Conservation (phyloP, 2,113 vertebrate genomes). For the Plectropomus leopardus region DNA sequence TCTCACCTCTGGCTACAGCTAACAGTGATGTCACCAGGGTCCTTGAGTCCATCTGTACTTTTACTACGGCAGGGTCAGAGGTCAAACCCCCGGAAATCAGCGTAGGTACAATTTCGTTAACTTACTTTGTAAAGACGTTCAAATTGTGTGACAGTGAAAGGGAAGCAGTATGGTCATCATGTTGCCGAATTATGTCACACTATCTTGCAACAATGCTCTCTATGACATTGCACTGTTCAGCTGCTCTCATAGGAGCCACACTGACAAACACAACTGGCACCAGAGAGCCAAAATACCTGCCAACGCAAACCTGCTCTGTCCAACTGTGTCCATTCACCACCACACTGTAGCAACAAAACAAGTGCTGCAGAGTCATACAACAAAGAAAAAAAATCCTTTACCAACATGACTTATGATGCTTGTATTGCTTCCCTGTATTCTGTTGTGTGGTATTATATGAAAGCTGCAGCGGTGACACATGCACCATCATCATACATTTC, state of each 20-base stretch:
- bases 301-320: background rate
- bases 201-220: constrained; percentile 12
- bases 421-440: constrained; percentile 22
- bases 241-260: background rate
- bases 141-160: background rate
- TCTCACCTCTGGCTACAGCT: no score
- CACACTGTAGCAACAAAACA: constrained; percentile 15
- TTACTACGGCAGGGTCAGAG: background rate
- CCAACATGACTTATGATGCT: constrained; percentile 17
- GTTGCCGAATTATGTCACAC: background rate
- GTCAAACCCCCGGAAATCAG: background rate
- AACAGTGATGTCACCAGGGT: background rate
- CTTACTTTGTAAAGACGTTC: background rate
- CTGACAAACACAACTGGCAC: background rate
- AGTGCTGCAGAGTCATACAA: background rate
- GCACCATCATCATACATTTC: constrained; percentile 49
- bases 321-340: constrained; percentile 14
- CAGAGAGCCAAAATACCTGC: constrained; percentile 14
- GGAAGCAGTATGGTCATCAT: background rate
- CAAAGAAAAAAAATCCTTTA: background rate
- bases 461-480: constrained; percentile 43
- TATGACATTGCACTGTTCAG: constrained; percentile 1
- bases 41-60: background rate
- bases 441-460: constrained; percentile 37
- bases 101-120: background rate